Percentiles rank a stretch among this genome's conserved stretches.
phyloP scores from a whole-genome alignment of 2,113 vertebrate species.

The Cheirogaleus medius region DNA sequence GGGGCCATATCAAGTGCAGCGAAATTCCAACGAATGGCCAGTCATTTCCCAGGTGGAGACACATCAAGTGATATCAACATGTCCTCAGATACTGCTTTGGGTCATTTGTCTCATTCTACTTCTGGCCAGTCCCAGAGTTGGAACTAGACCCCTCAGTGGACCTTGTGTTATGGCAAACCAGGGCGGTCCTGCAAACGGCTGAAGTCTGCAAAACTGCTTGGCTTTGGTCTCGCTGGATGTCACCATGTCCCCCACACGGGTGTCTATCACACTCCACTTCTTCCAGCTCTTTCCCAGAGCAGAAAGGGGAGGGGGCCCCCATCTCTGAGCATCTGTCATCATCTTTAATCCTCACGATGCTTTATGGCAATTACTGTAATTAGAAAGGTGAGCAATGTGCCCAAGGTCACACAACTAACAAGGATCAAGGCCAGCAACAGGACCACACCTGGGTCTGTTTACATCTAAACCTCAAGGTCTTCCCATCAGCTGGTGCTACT shows the following conservation, averaged over 20 bases:
- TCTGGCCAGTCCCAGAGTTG: not conserved
- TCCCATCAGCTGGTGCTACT: not conserved
- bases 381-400: not conserved
- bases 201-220: not conserved
- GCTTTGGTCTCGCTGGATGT: not conserved
- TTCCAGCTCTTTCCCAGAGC: not conserved
- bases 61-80: not conserved
- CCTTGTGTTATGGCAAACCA: not conserved
- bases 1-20: not conserved
- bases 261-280: not conserved
- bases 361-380: not conserved
- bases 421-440: not conserved
- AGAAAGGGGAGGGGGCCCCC: not conserved
- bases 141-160: not conserved
- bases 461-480: not conserved
- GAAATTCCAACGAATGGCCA: not conserved
- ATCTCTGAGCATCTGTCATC: not conserved
- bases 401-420: not conserved
- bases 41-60: not conserved
- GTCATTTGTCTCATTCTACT: not conserved
- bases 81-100: not conserved
- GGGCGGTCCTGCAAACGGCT: not conserved
- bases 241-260: rapidly evolving
- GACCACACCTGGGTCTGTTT: not conserved
- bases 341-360: not conserved